phyloP scores from a whole-genome alignment of 2,113 vertebrate genomes.

The Entelurus aequoreus region DNA sequence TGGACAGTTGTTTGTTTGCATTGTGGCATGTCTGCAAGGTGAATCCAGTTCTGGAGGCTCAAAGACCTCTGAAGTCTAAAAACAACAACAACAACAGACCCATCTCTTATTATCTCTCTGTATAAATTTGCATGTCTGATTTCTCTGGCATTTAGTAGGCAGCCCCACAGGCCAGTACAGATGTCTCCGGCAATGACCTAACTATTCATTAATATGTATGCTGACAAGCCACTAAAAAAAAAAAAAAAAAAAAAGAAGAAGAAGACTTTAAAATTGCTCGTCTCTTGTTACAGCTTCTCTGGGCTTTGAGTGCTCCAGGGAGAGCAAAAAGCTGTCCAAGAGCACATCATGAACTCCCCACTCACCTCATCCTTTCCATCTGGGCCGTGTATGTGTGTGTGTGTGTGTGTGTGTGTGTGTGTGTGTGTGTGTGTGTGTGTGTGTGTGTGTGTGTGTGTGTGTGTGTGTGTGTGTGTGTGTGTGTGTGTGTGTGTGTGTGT shows the following conservation, averaged over 20 bases:
- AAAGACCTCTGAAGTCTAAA: slow-evolving; percentile 35
- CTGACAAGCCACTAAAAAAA: slow-evolving; percentile 64
- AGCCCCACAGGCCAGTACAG: slow-evolving; percentile 64
- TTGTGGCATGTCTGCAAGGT: slow-evolving; percentile 65
- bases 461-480: no score
- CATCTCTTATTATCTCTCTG: slow-evolving; percentile 58
- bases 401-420: neutral
- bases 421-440: neutral
- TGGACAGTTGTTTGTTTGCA: slow-evolving; percentile 58
- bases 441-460: no score
- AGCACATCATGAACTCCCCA: slow-evolving; percentile 41
- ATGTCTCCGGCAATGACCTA: slow-evolving; percentile 69
- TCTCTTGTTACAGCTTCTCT: slow-evolving; percentile 55
- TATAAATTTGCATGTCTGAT: slow-evolving; percentile 72
- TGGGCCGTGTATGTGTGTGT: slow-evolving; percentile 5
- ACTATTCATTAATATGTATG: slow-evolving; percentile 73
- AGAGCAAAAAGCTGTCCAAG: slow-evolving; percentile 39
- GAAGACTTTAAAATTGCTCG: slow-evolving; percentile 41
- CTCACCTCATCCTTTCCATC: slow-evolving; percentile 24
- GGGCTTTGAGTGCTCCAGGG: slow-evolving; percentile 27
- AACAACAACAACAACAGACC: neutral
- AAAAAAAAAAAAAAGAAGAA: slow-evolving; percentile 41
- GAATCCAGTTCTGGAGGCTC: slow-evolving; percentile 55
- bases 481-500: no score
- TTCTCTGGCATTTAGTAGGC: slow-evolving; percentile 59